A percentile compares a stretch with the other conserved stretches of the same genome.
These are phyloP conservation scores for Sycophila sp. DNA, from an alignment of 1,140 invertebrate species.

Conservation along the genomic window DNA sequence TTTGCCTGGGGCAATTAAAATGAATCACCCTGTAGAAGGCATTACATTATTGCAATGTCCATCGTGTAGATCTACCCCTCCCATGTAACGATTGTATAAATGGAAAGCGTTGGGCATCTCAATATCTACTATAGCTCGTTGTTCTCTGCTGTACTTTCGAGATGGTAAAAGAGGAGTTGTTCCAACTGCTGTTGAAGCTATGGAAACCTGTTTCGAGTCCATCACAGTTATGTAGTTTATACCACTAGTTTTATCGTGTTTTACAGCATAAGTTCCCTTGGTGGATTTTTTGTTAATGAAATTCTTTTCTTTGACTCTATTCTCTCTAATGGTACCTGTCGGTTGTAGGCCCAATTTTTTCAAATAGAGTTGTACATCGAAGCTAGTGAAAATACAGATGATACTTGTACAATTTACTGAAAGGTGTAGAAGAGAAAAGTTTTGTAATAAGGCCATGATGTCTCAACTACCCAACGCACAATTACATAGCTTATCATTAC, in stretches of 20 bases:
- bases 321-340: constrained; percentile 46
- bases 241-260: background rate
- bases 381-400: constrained; percentile 55
- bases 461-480: constrained; percentile 14
- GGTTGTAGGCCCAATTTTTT: constrained; percentile 46
- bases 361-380: constrained; percentile 46
- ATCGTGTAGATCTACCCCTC: background rate
- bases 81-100: background rate
- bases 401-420: constrained; percentile 37
- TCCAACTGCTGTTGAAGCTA: background rate
- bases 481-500: constrained; percentile 4
- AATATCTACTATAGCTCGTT: too few species aligned
- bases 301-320: constrained; percentile 18
- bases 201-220: background rate
- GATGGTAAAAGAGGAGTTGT: background rate
- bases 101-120: too few species aligned
- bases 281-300: background rate
- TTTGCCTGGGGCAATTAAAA: too few species aligned
- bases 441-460: background rate
- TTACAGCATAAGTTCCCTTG: background rate
- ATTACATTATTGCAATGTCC: background rate
- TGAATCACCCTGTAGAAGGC: background rate
- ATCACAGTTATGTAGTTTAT: too few species aligned
- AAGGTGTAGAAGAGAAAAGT: background rate
- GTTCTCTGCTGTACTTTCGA: too few species aligned